Evolutionary conservation across 92 coral and sea anemone genomes (phyloP).

Genomic region (Umimayanthus kanabou): DNA sequence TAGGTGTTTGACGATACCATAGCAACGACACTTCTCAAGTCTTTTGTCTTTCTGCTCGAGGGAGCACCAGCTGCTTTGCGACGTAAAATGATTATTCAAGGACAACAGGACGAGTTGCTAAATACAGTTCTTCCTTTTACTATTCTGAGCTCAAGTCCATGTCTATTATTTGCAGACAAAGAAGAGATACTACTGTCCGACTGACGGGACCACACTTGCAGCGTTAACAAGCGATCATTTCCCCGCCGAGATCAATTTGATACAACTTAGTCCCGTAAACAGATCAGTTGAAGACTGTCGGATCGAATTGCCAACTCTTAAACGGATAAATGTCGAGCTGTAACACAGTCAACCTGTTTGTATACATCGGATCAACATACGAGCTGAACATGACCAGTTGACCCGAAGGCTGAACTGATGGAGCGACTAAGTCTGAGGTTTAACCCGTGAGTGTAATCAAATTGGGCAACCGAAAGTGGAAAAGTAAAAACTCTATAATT

Average conservation of each 20-base stretch:
- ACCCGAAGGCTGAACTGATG: background rate
- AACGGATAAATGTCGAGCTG: background rate
- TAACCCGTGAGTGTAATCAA: background rate
- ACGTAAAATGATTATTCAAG: conserved; percentile 39
- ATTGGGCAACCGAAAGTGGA: conserved; percentile 13
- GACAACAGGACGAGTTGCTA: conserved; percentile 28
- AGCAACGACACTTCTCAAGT: conserved; percentile 13
- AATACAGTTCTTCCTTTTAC: conserved; percentile 6
- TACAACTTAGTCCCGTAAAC: background rate
- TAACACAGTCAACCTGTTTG: background rate
- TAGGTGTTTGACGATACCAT: conserved; percentile 33
- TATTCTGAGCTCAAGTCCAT: background rate
- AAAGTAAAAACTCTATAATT: conserved; percentile 4
- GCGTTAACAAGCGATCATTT: background rate
- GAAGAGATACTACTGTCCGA: background rate
- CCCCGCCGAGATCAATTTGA: conserved; percentile 10
- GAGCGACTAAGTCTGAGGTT: background rate
- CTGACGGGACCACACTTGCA: background rate
- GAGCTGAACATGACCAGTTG: background rate
- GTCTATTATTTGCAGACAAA: background rate
- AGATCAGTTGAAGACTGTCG: background rate
- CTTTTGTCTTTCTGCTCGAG: conserved; percentile 42
- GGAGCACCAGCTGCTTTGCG: conserved; percentile 32
- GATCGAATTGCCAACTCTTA: conserved; percentile 17
- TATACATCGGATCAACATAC: background rate